Evolutionary conservation across 2,797 vertebrate species (phyloP).

Genomic region (Loris lydekkerianus): DNA sequence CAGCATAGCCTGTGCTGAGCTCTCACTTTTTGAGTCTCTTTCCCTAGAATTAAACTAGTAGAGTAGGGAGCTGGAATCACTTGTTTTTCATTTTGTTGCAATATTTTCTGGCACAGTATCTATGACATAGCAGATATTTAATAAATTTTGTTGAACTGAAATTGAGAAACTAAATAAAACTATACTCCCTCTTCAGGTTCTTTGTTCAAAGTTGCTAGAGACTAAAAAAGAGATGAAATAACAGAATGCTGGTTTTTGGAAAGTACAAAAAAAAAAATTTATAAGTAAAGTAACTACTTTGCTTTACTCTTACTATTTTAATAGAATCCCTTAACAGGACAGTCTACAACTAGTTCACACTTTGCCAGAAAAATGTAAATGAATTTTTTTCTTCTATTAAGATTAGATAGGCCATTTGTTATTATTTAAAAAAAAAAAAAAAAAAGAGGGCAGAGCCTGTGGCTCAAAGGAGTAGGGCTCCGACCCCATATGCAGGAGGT

Average conservation of each 20-base stretch:
- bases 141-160: neutral
- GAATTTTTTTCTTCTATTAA: slow-evolving; percentile 13
- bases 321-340: neutral
- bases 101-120: neutral
- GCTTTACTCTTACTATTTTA: neutral
- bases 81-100: neutral
- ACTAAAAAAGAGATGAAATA: neutral
- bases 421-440: neutral
- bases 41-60: neutral
- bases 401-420: neutral
- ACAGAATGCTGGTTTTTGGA: neutral
- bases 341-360: neutral
- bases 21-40: neutral
- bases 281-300: neutral
- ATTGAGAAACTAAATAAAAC: neutral
- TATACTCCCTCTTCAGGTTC: neutral
- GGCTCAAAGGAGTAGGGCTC: no score
- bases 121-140: neutral
- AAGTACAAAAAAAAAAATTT: neutral
- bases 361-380: neutral
- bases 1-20: neutral
- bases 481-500: no score
- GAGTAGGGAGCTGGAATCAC: neutral
- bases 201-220: neutral
- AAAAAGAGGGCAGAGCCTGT: no score